Percentiles rank a stretch among this genome's conserved stretches.
phyloP scores from a whole-genome alignment of 2,888 invertebrate species.

The Chironomus tentans region DNA sequence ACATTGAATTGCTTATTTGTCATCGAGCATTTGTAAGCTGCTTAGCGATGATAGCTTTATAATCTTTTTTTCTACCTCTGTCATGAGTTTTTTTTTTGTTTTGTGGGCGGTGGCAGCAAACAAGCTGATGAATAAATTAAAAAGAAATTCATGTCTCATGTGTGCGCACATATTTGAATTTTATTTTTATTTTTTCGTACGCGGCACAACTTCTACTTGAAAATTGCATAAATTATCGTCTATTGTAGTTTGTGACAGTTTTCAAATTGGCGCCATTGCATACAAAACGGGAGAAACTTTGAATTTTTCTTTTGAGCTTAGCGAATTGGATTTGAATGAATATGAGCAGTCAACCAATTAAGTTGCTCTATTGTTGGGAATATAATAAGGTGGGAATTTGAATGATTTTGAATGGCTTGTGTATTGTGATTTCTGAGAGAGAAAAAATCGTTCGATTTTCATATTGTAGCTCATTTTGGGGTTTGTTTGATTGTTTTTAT shows the following conservation, averaged over 20 bases:
- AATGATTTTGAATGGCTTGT: no score
- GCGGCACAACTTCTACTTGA: not conserved
- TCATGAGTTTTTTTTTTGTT: not conserved
- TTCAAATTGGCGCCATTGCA: slow-evolving; percentile 19
- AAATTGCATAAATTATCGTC: slow-evolving; percentile 4
- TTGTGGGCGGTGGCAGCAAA: slow-evolving; percentile 5
- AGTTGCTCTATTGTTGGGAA: not conserved
- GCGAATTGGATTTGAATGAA: not conserved
- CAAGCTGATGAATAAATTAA: slow-evolving; percentile 8
- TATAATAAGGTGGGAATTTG: slow-evolving; percentile 3
- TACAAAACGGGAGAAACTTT: not conserved
- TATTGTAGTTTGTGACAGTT: not conserved
- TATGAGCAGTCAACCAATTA: slow-evolving; percentile 5
- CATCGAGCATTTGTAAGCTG: slow-evolving; percentile 22
- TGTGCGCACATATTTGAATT: not conserved
- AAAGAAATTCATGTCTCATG: not conserved
- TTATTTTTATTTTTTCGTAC: not conserved
- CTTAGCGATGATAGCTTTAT: slow-evolving; percentile 9
- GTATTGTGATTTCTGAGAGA: no score
- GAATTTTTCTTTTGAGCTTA: not conserved
- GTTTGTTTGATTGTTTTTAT: no score
- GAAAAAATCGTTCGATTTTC: no score
- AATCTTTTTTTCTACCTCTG: not conserved
- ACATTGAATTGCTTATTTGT: not conserved
- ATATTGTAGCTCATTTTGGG: no score